Base-by-base conservation (phyloP, 2,797 vertebrate species). In the Hipposideros larvatus region DNA sequence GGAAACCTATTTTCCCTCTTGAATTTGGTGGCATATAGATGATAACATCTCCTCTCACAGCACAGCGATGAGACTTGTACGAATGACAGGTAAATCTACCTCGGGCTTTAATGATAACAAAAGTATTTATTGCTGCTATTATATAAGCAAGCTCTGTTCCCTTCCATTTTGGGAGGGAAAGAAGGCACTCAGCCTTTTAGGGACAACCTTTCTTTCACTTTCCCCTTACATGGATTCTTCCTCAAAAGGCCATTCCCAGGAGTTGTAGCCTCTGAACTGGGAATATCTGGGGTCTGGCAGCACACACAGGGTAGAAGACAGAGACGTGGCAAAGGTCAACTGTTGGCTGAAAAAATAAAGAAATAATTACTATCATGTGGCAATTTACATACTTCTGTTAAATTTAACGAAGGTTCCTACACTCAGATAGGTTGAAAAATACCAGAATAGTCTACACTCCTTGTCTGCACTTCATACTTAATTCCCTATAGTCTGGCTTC, bases 401-500 rank as follows among this genome's bases (percentile, higher is more conserved):
- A 26, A 71, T 89, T 74, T 85, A 61, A 82, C 85, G 53, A 80
- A 92, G 7, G 18, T n/a, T 1, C 53, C 90, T 66, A 41, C 28
- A 41, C 37, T 94, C 66, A 65, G 28, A 83, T 80, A 53, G 31
- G 2, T 61, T 95, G 31, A 83, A 66, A 92, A 94, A 84, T 55
- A 82, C n/a, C 31, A 90, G n/a, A 95, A 51, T 19, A 70, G 34
- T 51, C 68, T 87, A 73, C 1, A 43, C 3, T 48, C 48, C 55
- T 21, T 92, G 18, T 77, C 87, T 79, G 22, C 9, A 65, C 9
- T 26, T 92, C 51, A 43, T 78, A 21, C 16, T 90, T 63, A 74
- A 75, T 77, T 74, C 57, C 61, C 51, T 90, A 21, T 9, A 22
- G n/a, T 37, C 57, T 91, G 82, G n/a, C 53, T 84, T 90, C 73